Percentiles rank a stretch among this genome's conserved stretches.
Conservation (phyloP, 1,140 invertebrate genomes). For the Ectropis grisescens region DNA sequence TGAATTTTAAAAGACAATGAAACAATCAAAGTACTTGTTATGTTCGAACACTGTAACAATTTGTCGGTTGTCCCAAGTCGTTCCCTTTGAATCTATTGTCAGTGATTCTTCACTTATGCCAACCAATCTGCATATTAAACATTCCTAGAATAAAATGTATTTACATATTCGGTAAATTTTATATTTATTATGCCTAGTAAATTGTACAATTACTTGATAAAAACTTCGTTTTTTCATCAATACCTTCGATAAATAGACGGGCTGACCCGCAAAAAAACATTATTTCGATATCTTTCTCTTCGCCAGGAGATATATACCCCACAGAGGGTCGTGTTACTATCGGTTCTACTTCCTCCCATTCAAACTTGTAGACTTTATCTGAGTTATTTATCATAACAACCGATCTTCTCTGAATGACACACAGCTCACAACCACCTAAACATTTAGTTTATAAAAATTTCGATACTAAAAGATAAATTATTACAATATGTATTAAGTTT, state of each 20-base stretch:
- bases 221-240: no score
- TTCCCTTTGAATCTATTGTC: constrained; percentile 30
- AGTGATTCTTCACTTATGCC: constrained; percentile 40
- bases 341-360: constrained; percentile 31
- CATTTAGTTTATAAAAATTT: no score
- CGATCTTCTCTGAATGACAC: constrained; percentile 34
- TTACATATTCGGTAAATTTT: constrained; percentile 16
- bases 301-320: constrained; percentile 52
- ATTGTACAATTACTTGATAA: not conserved
- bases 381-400: constrained; percentile 55
- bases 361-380: constrained; percentile 54
- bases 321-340: constrained; percentile 40
- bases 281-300: constrained; percentile 61
- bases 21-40: no score
- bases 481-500: no score
- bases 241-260: constrained; percentile 40
- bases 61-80: constrained; percentile 54
- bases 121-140: constrained; percentile 17
- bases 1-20: no score
- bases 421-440: constrained; percentile 46
- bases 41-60: constrained; percentile 40
- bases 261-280: constrained; percentile 39
- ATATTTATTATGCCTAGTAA: not conserved
- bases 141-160: constrained; percentile 16
- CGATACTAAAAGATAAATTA: no score